A percentile compares a stretch with the other conserved stretches of the same genome.
phyloP scores from a whole-genome alignment of 2,797 vertebrate species.

The Corythornis leucogaster region DNA sequence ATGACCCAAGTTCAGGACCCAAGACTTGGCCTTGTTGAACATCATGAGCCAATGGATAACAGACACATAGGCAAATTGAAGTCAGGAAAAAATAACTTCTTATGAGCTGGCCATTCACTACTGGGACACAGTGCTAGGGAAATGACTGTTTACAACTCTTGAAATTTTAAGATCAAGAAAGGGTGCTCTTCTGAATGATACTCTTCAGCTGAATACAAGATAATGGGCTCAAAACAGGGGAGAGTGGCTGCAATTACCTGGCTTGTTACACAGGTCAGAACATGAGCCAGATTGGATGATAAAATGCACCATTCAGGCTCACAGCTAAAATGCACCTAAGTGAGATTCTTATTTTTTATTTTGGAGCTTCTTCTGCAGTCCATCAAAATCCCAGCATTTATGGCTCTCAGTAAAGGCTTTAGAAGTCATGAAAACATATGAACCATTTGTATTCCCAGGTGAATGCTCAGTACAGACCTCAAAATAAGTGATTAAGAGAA shows the following conservation, averaged over 20 bases:
- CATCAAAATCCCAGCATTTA: background rate
- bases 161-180: background rate
- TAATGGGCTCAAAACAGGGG: background rate
- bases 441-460: background rate
- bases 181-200: background rate
- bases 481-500: background rate
- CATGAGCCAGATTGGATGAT: background rate
- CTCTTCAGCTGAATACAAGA: background rate
- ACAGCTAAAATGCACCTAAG: background rate
- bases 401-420: background rate
- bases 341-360: background rate
- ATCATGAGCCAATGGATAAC: background rate
- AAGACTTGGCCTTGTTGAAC: background rate
- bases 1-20: background rate
- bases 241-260: background rate
- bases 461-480: background rate
- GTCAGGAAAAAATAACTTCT: background rate
- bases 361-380: background rate
- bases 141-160: background rate
- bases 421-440: background rate
- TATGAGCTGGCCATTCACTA: background rate
- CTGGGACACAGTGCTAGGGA: background rate
- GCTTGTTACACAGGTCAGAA: background rate
- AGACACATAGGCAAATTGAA: background rate
- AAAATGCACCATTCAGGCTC: background rate